Evolutionary conservation across 2,797 vertebrate genomes (phyloP).

Genomic region (Poeciliopsis infans): DNA sequence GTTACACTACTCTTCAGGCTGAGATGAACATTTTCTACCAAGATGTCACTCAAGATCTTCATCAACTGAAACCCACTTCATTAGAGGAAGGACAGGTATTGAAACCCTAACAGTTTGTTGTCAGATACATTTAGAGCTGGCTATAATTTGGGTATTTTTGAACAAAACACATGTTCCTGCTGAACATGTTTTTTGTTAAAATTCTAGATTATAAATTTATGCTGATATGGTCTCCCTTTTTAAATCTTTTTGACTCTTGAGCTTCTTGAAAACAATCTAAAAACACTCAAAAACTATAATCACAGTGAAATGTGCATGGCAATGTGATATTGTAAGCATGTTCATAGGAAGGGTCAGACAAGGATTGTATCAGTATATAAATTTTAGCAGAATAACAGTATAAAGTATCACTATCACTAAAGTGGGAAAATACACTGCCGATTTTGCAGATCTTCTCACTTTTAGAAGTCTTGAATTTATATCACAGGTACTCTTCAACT

Average conservation of each 20-base stretch:
- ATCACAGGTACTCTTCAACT: too few species aligned
- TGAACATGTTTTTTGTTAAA: neutral
- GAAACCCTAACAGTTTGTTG: neutral
- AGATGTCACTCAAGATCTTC: constrained; percentile 48
- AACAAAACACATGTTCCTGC: neutral
- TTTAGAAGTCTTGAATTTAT: too few species aligned
- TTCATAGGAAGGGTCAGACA: neutral
- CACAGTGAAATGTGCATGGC: neutral
- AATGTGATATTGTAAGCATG: neutral
- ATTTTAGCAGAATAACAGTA: too few species aligned
- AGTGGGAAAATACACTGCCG: too few species aligned
- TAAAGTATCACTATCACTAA: too few species aligned
- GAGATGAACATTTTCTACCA: constrained; percentile 81
- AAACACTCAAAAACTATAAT: too few species aligned
- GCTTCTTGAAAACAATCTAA: too few species aligned
- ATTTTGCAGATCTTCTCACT: too few species aligned
- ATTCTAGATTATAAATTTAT: too few species aligned
- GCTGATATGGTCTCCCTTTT: too few species aligned
- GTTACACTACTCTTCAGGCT: constrained; percentile 63
- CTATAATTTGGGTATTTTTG: neutral
- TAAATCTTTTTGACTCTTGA: too few species aligned
- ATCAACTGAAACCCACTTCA: constrained; percentile 49
- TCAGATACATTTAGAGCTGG: neutral
- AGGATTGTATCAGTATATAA: neutral
- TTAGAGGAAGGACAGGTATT: constrained; percentile 73